Evolutionary conservation across 37 sponge, comb jelly and placozoan species (phyloP).

Genomic region (Hexactinellida sp.): DNA sequence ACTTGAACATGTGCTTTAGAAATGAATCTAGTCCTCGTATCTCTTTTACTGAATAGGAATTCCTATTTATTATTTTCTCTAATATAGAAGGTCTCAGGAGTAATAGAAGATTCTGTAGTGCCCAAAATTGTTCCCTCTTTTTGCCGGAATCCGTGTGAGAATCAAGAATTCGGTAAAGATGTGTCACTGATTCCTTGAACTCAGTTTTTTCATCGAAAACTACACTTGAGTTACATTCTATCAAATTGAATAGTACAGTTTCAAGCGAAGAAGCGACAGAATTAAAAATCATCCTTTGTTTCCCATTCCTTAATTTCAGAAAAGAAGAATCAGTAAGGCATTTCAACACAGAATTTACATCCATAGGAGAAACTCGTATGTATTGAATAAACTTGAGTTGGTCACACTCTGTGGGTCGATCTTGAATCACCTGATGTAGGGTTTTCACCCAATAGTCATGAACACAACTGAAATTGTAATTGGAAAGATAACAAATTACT

Average conservation of each 20-base stretch:
- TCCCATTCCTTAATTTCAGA: neutral
- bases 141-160: neutral
- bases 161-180: neutral
- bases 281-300: neutral
- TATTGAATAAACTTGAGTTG: neutral
- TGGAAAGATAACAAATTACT: neutral
- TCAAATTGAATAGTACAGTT: neutral
- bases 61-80: neutral
- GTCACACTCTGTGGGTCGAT: neutral
- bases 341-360: neutral
- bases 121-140: neutral
- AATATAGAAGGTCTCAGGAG: neutral
- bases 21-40: neutral
- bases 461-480: neutral
- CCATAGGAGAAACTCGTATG: neutral
- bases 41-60: neutral
- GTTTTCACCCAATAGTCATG: slow-evolving; percentile 12
- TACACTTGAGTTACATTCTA: neutral
- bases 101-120: neutral
- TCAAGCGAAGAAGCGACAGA: neutral
- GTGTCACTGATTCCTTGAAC: neutral
- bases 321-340: neutral
- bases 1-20: neutral
- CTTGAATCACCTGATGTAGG: neutral
- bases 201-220: neutral